A percentile compares a stretch with the other conserved stretches of the same genome.
Evolutionary conservation across 1,140 invertebrate genomes (phyloP).

Genomic region (Zaprionus ornatus): DNA sequence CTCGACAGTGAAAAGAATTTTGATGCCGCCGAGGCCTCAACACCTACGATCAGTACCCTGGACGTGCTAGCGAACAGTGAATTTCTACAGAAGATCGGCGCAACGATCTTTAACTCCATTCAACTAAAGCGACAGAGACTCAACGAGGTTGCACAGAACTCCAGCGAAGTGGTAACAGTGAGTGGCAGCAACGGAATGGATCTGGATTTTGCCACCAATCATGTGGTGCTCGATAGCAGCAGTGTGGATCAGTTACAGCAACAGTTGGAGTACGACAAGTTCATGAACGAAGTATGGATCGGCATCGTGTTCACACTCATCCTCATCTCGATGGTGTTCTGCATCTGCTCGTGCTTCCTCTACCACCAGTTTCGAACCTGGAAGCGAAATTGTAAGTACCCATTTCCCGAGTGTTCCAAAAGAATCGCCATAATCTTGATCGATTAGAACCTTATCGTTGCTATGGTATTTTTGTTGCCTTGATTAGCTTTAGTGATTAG

Average conservation of each 20-base stretch:
- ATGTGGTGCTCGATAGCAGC: slow-evolving; percentile 69
- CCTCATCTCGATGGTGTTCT: slow-evolving; percentile 81
- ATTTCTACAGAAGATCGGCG: slow-evolving; percentile 74
- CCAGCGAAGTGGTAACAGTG: slow-evolving; percentile 27
- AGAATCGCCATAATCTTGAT: background rate
- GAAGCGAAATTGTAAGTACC: slow-evolving; percentile 83
- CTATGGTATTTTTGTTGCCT: background rate
- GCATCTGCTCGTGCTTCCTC: slow-evolving; percentile 81
- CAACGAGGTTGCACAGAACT: slow-evolving; percentile 36
- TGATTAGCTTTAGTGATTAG: slow-evolving; percentile 12
- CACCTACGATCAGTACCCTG: slow-evolving; percentile 62
- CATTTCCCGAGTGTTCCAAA: background rate
- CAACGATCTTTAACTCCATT: slow-evolving; percentile 70
- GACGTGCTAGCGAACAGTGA: slow-evolving; percentile 59
- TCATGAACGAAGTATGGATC: slow-evolving; percentile 83
- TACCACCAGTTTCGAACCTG: slow-evolving; percentile 82
- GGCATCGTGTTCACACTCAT: slow-evolving; percentile 80
- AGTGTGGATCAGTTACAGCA: slow-evolving; percentile 75
- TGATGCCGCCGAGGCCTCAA: slow-evolving; percentile 54
- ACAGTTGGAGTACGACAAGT: slow-evolving; percentile 81
- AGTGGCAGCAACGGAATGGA: slow-evolving; percentile 48
- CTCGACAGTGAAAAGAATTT: slow-evolving; percentile 58
- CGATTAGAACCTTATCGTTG: slow-evolving; percentile 32
- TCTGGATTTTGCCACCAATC: slow-evolving; percentile 61
- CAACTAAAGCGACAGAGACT: slow-evolving; percentile 66